Conservation (phyloP, 2,113 vertebrate genomes). For the Syngnathoides biaculeatus region DNA sequence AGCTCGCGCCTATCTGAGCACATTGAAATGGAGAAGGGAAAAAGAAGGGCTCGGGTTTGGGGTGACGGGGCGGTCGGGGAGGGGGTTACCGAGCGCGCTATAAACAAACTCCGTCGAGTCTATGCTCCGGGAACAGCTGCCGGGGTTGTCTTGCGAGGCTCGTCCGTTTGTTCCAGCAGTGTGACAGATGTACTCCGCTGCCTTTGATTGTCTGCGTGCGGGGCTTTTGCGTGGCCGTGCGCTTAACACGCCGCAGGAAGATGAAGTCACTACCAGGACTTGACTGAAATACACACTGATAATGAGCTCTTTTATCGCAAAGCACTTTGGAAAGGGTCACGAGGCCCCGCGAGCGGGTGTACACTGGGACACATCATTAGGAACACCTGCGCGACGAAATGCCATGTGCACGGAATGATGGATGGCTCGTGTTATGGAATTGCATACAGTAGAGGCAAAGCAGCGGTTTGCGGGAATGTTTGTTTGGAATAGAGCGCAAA, state of each 20-base stretch:
- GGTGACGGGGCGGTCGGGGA: not conserved
- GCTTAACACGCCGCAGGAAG: slow-evolving; percentile 29
- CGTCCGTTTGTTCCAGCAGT: slow-evolving; percentile 59
- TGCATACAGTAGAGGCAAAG: slow-evolving; percentile 3
- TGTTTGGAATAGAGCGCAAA: slow-evolving; percentile 1
- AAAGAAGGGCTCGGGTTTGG: slow-evolving; percentile 6
- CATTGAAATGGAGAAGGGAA: slow-evolving; percentile 55
- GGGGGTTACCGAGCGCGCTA: slow-evolving; percentile 46
- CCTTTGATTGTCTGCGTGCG: slow-evolving; percentile 39
- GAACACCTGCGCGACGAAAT: not conserved
- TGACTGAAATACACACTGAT: slow-evolving; percentile 6
- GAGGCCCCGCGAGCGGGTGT: not conserved
- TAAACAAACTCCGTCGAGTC: slow-evolving; percentile 48
- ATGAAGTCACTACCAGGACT: slow-evolving; percentile 41
- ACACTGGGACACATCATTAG: not conserved
- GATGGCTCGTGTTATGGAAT: slow-evolving; percentile 43
- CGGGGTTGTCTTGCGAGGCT: slow-evolving; percentile 40
- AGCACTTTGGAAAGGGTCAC: not conserved
- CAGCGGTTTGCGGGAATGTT: slow-evolving; percentile 14
- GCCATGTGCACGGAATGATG: slow-evolving; percentile 35
- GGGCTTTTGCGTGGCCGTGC: slow-evolving; percentile 12
- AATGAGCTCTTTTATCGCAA: not conserved
- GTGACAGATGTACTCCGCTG: slow-evolving; percentile 63
- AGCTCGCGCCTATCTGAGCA: slow-evolving; percentile 51
- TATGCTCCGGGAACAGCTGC: slow-evolving; percentile 42